Conservation (phyloP, 2,888 invertebrate species). For the Tinea semifulvella region DNA sequence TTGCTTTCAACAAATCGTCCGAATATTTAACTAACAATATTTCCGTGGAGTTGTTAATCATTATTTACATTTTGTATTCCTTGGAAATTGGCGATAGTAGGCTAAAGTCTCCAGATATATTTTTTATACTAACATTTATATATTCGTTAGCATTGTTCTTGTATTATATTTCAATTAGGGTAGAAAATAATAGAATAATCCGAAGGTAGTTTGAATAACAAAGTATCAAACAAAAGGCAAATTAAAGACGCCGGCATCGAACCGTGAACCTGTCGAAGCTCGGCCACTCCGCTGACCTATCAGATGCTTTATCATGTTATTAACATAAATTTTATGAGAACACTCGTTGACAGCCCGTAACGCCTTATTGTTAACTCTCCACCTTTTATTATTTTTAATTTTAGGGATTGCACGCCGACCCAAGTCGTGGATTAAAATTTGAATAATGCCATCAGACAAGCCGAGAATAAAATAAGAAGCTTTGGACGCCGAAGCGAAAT, state of each 20-base stretch:
- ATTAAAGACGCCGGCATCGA: conserved; percentile 14
- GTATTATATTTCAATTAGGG: too few species aligned
- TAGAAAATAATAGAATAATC: conserved; percentile 3
- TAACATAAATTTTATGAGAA: conserved; percentile 27
- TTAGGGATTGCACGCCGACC: conserved; percentile 24
- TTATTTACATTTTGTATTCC: too few species aligned
- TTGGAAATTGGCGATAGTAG: too few species aligned
- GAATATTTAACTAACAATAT: too few species aligned
- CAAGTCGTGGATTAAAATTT: conserved; percentile 25
- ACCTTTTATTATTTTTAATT: conserved; percentile 26
- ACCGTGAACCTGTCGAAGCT: conserved; percentile 15
- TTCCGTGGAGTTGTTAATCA: too few species aligned
- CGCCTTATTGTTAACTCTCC: conserved; percentile 21
- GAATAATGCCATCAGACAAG: conserved; percentile 32
- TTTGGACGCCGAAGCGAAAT: neutral
- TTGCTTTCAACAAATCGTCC: too few species aligned
- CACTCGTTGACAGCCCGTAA: conserved; percentile 26
- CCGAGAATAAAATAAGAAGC: conserved; percentile 27
- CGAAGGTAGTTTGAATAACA: conserved; percentile 5
- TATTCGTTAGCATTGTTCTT: too few species aligned
- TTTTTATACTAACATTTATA: too few species aligned
- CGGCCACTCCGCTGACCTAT: conserved; percentile 14
- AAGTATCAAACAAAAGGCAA: conserved; percentile 10
- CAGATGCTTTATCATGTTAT: conserved; percentile 25
- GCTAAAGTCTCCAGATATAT: too few species aligned